Evolutionary conservation across 2,797 vertebrate species (phyloP), one percentile per base, ranked within the genome.

Genomic region (Semotilus atromaculatus): DNA sequence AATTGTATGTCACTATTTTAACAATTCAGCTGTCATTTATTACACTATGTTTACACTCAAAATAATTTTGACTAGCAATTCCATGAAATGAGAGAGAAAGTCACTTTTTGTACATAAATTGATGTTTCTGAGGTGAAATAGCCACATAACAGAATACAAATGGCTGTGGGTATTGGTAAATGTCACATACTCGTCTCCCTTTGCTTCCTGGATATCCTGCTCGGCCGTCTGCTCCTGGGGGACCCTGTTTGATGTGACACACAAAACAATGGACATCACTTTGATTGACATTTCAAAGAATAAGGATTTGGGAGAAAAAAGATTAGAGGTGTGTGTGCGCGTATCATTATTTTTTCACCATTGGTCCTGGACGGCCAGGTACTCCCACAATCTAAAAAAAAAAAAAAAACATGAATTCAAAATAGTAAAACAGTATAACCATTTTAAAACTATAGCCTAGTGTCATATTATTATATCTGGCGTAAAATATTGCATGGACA

Each of bases 201-300:
- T 97, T 99, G 83, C 96, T 97, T 51, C 98, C 98, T 92, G 95
- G 93, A 29, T 93, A 94, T 91, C 98, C 98, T 90, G 95, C 91
- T 71, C 91, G 87, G 86, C 98, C 98, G 85, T 96, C 97, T 85
- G 95, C 93, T 84, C 98, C 98, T 58, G 97, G 96, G 87, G 97
- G 96, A 75, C 98, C 98, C 98, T 99, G 76, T 86, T 86, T 51
- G 40, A 85, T 48, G 53, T 53, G 85, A 81, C 29, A 88, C 14
- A 55, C 34, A 73, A 79, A 31, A 11, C 1, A 18, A 14, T 60
- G 19, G 14, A 53, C 43, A 23, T 43, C 7, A 78, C 21, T 36
- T 80, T 80, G 11, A 26, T 36, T 62, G 53, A 51, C 29, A 43
- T 43, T 43, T 11, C 40, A 51, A 14, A 43, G 18, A 55, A 81